A percentile compares a stretch with the other conserved stretches of the same genome.
These are phyloP conservation scores for Antechinus flavipes DNA, from an alignment of 2,113 vertebrate genomes.

Conservation along the genomic window DNA sequence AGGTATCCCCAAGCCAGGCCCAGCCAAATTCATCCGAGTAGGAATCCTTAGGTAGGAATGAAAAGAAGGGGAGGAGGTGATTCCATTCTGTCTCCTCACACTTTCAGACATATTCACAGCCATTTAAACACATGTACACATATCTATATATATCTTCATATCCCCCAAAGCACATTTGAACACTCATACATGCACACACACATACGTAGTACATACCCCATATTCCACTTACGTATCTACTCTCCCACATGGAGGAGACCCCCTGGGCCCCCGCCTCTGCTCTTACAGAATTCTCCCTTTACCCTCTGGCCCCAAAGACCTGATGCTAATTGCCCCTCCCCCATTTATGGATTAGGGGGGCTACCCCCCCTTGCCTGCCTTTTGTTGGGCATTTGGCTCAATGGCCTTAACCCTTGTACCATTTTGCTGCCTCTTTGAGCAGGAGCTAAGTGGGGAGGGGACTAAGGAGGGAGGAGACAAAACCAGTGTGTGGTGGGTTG, in stretches of 20 bases:
- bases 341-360: slow-evolving; percentile 75
- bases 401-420: slow-evolving; percentile 80
- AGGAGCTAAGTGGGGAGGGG: slow-evolving; percentile 77
- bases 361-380: slow-evolving; percentile 78
- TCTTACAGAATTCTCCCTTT: background rate
- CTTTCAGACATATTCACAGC: background rate
- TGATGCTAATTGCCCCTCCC: slow-evolving; percentile 77
- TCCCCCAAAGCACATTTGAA: background rate
- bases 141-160: background rate
- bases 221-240: background rate
- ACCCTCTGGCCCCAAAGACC: background rate
- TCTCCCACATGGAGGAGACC: background rate
- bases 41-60: background rate
- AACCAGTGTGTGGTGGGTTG: slow-evolving; percentile 55
- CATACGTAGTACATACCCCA: background rate
- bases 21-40: background rate
- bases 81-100: background rate
- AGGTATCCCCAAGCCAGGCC: background rate
- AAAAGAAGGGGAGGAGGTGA: background rate
- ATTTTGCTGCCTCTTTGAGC: slow-evolving; percentile 76
- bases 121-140: background rate
- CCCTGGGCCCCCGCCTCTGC: background rate
- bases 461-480: slow-evolving; percentile 55
- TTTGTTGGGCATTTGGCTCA: slow-evolving; percentile 82
- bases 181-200: background rate